These are phyloP conservation scores for Chrysolina oricalcia DNA, from an alignment of 2,888 invertebrate genomes.

Conservation along the genomic window DNA sequence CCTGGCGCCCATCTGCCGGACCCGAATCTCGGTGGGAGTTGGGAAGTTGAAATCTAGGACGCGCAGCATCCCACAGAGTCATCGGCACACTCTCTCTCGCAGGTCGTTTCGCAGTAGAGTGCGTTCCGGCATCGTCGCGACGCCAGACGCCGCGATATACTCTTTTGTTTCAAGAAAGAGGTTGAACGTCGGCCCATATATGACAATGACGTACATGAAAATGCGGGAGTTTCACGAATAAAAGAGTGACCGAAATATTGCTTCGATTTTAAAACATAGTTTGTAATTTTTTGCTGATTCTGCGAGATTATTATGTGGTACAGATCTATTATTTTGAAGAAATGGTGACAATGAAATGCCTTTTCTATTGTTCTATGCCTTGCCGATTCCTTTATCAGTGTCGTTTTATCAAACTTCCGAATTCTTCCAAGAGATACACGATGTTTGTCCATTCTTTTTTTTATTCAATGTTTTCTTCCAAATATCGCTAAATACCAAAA, in stretches of 20 bases:
- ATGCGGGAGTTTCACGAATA: constrained; percentile 1
- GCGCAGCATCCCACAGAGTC: constrained; percentile 61
- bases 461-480: no score
- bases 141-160: constrained; percentile 39
- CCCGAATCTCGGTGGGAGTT: background rate
- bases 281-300: no score
- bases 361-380: no score
- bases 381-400: no score
- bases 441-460: no score
- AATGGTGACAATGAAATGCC: no score
- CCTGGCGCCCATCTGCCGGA: constrained; percentile 22
- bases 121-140: constrained; percentile 55
- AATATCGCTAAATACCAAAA: no score
- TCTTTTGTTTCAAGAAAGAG: constrained; percentile 41
- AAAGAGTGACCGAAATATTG: constrained; percentile 33
- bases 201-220: constrained; percentile 41
- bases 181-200: constrained; percentile 57
- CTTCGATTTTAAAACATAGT: background rate
- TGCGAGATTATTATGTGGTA: background rate
- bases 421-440: no score
- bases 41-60: constrained; percentile 48
- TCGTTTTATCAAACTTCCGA: no score
- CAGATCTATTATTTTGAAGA: background rate
- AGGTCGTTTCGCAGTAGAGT: constrained; percentile 50
- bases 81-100: constrained; percentile 27